phyloP scores from a whole-genome alignment of 1,140 invertebrate genomes.

The Trichogramma pretiosum region DNA sequence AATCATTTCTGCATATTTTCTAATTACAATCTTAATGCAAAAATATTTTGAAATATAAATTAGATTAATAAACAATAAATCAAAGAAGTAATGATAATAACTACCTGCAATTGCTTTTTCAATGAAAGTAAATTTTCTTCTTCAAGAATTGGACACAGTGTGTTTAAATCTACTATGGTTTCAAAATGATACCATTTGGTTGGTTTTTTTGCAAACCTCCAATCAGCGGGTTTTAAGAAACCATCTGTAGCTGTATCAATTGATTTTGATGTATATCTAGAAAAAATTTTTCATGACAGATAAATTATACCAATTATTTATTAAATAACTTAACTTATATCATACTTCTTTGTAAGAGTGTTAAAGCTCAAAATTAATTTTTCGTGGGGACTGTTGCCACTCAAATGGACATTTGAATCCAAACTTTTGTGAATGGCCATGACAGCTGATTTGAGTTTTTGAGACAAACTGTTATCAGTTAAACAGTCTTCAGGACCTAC shows the following conservation, averaged over 20 bases:
- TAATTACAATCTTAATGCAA: too few species aligned
- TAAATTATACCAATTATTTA: too few species aligned
- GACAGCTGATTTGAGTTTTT: slow-evolving; percentile 51
- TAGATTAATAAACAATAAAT: slow-evolving; percentile 2
- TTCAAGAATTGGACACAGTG: slow-evolving; percentile 52
- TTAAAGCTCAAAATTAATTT: slow-evolving; percentile 47
- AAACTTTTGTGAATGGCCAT: slow-evolving; percentile 49
- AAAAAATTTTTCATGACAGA: slow-evolving; percentile 31
- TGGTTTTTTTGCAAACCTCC: slow-evolving; percentile 55
- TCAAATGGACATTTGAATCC: slow-evolving; percentile 48
- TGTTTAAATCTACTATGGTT: slow-evolving; percentile 60
- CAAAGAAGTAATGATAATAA: slow-evolving; percentile 4
- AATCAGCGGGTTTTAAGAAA: slow-evolving; percentile 50
- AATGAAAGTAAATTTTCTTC: slow-evolving; percentile 50
- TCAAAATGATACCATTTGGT: slow-evolving; percentile 63
- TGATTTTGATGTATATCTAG: slow-evolving; percentile 37
- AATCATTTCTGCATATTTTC: slow-evolving; percentile 33
- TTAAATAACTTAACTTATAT: slow-evolving; percentile 12
- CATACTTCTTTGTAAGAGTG: slow-evolving; percentile 40
- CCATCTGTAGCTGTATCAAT: slow-evolving; percentile 26
- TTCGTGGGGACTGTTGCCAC: slow-evolving; percentile 45
- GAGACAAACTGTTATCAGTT: slow-evolving; percentile 36
- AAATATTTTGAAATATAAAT: slow-evolving; percentile 29
- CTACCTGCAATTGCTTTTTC: slow-evolving; percentile 58
- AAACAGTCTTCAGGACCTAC: slow-evolving; percentile 57